These are phyloP conservation scores for Indicator maculatus DNA, from an alignment of 2,113 vertebrate genomes.

Conservation along the genomic window DNA sequence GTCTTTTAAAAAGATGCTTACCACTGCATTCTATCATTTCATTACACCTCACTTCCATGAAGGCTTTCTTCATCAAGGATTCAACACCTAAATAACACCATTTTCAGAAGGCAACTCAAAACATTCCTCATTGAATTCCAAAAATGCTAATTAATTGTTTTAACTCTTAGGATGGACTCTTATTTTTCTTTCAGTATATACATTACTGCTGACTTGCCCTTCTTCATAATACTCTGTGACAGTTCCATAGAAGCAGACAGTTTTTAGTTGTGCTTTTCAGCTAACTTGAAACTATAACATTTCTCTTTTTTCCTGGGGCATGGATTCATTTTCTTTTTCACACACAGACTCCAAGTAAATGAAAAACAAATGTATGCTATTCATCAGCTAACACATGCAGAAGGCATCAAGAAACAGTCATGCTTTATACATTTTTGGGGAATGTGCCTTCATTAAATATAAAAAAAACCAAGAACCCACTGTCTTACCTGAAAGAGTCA, in stretches of 20 bases:
- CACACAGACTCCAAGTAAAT: background rate
- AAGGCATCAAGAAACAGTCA: background rate
- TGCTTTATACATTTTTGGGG: background rate
- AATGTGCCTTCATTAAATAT: background rate
- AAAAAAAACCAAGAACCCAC: background rate
- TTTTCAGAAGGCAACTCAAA: background rate
- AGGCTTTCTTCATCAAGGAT: background rate
- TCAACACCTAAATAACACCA: background rate
- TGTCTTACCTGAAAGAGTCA: slow-evolving; percentile 84
- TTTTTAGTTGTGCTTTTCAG: background rate
- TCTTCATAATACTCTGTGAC: background rate
- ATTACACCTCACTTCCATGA: background rate
- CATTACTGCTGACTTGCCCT: background rate
- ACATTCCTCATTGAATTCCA: background rate
- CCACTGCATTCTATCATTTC: background rate
- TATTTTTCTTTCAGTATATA: background rate
- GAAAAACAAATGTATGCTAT: background rate
- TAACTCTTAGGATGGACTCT: background rate
- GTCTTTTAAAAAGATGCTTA: background rate
- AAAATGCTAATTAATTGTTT: background rate
- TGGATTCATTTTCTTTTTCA: background rate
- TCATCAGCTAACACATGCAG: background rate
- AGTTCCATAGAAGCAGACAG: background rate
- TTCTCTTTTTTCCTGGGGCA: background rate
- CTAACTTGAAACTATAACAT: background rate